Percentiles rank a stretch among this genome's conserved stretches.
phyloP scores from a whole-genome alignment of 2,888 invertebrate genomes.

The Gandaritis pyraliata region DNA sequence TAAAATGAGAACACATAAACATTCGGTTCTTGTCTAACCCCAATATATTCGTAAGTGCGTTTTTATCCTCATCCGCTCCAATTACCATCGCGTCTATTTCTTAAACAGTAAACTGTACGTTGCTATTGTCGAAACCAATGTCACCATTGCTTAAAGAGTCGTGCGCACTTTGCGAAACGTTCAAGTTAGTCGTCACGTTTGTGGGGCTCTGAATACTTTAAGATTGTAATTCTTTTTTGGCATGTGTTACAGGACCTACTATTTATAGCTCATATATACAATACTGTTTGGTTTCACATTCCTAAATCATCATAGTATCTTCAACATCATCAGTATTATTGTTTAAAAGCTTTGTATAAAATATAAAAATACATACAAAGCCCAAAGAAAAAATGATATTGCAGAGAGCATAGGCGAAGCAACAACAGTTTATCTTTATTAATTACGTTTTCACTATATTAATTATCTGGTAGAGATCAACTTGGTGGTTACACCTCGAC shows the following conservation, averaged over 20 bases:
- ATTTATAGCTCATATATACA: background rate
- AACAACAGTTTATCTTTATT: background rate
- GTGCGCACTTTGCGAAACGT: conserved; percentile 75
- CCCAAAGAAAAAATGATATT: too few relatives aligned
- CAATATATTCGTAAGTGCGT: conserved; percentile 20
- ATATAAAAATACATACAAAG: too few relatives aligned
- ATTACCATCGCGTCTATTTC: conserved; percentile 29
- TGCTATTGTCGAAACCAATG: conserved; percentile 59
- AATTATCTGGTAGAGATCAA: conserved; percentile 38
- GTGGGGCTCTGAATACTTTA: conserved; percentile 66
- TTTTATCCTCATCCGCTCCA: conserved; percentile 22
- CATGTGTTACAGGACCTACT: conserved; percentile 13
- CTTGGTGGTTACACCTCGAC: conserved; percentile 51
- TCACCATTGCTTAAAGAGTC: conserved; percentile 66
- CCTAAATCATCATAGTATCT: too few relatives aligned
- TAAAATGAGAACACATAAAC: background rate
- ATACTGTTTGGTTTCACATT: background rate
- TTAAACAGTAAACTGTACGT: conserved; percentile 41
- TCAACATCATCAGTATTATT: too few relatives aligned
- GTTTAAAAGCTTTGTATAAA: too few relatives aligned
- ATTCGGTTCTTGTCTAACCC: conserved; percentile 4
- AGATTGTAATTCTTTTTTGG: conserved; percentile 72
- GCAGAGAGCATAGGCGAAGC: too few relatives aligned
- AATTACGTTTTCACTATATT: conserved; percentile 35
- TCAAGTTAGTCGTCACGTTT: conserved; percentile 65